Evolutionary conservation across 2,113 vertebrate species (phyloP).

Genomic region (Acanthochromis polyacanthus): DNA sequence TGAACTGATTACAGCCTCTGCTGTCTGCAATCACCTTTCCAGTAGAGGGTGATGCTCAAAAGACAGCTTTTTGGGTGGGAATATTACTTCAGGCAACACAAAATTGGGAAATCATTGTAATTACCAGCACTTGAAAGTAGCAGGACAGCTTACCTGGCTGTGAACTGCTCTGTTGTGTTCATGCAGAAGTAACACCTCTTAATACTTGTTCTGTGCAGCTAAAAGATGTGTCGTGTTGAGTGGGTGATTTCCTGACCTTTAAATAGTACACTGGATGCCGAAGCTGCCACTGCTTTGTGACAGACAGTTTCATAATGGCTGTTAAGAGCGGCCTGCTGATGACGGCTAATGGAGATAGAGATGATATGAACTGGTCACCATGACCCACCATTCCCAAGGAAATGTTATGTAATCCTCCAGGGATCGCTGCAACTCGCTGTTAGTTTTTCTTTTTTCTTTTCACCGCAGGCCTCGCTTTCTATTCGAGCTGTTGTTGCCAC

Average conservation of each 20-base stretch:
- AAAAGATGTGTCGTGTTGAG: slow-evolving; percentile 32
- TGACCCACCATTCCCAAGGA: slow-evolving; percentile 59
- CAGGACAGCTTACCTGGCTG: not conserved
- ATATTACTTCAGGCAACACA: not conserved
- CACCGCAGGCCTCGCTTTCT: not conserved
- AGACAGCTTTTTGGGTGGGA: too few species aligned
- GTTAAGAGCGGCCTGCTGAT: slow-evolving; percentile 47
- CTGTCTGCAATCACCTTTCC: not conserved
- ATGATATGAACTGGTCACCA: slow-evolving; percentile 54
- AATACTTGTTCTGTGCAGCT: not conserved
- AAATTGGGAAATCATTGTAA: not conserved
- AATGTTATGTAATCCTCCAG: slow-evolving; percentile 65
- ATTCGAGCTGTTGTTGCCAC: slow-evolving; percentile 2
- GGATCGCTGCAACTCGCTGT: slow-evolving; percentile 28
- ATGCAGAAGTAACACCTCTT: slow-evolving; percentile 18
- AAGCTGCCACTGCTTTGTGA: slow-evolving; percentile 33
- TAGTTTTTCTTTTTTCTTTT: not conserved
- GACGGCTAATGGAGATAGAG: slow-evolving; percentile 55
- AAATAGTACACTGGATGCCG: slow-evolving; percentile 34
- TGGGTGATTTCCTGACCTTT: slow-evolving; percentile 54
- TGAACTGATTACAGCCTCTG: not conserved
- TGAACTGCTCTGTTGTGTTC: not conserved
- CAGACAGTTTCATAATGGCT: slow-evolving; percentile 45
- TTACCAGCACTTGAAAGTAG: not conserved
- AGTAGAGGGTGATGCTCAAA: too few species aligned